Evolutionary conservation across 1,140 invertebrate species (phyloP).

Genomic region (Luehdorfia chinensis): DNA sequence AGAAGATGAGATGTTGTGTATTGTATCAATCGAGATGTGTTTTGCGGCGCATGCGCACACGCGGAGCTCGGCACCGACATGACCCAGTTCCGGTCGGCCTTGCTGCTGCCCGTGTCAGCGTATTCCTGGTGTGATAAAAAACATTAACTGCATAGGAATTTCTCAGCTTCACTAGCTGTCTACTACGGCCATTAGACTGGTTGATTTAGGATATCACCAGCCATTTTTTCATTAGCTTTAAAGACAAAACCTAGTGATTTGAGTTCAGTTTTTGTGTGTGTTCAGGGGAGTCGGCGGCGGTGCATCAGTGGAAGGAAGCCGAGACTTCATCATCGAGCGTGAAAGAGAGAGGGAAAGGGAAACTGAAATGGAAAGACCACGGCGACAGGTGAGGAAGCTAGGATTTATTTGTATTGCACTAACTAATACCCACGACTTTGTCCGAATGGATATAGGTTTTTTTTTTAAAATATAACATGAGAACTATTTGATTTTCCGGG

Average conservation of each 20-base stretch:
- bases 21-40: neutral
- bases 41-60: neutral
- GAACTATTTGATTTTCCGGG: too few species aligned
- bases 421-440: too few species aligned
- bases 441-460: too few species aligned
- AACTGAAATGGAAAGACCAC: slow-evolving; percentile 52
- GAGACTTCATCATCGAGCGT: slow-evolving; percentile 71
- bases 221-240: too few species aligned
- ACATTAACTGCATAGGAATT: too few species aligned
- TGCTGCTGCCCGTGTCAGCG: slow-evolving; percentile 42
- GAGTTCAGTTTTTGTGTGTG: slow-evolving; percentile 6
- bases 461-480: neutral
- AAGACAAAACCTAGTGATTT: too few species aligned
- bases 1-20: too few species aligned
- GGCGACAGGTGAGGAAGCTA: slow-evolving; percentile 52
- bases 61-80: slow-evolving; percentile 16
- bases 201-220: too few species aligned
- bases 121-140: slow-evolving; percentile 35
- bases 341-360: slow-evolving; percentile 65
- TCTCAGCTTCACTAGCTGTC: too few species aligned
- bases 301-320: slow-evolving; percentile 42
- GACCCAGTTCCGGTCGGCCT: slow-evolving; percentile 29
- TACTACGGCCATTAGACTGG: neutral
- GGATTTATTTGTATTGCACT: too few species aligned
- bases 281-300: slow-evolving; percentile 57